phyloP scores from a whole-genome alignment of 2,113 vertebrate genomes.

The Phyllostomus discolor region DNA sequence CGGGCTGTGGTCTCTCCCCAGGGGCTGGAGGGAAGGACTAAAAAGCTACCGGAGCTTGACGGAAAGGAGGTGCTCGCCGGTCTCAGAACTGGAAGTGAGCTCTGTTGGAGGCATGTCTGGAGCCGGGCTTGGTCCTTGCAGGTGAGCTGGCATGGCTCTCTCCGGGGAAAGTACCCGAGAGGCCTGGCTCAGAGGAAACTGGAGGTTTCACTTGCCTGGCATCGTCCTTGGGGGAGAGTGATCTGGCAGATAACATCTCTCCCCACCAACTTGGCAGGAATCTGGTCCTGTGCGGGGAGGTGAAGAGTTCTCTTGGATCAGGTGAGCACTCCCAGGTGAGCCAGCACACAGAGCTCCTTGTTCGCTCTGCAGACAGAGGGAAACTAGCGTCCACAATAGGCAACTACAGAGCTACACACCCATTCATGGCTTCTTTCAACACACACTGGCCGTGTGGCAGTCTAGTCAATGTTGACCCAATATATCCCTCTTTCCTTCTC shows the following conservation, averaged over 20 bases:
- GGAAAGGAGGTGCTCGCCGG: conserved; percentile 40
- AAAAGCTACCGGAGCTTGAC: conserved; percentile 28
- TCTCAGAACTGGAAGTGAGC: conserved; percentile 30
- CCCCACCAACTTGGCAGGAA: not conserved
- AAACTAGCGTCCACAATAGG: not conserved
- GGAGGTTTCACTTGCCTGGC: not conserved
- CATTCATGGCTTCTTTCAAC: not conserved
- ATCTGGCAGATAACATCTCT: not conserved
- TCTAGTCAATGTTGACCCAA: accelerated
- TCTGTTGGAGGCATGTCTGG: not conserved
- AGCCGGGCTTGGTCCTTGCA: conserved; percentile 5
- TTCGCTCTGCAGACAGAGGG: not conserved
- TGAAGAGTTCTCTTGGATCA: not conserved
- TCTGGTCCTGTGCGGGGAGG: not conserved
- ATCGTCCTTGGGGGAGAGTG: not conserved
- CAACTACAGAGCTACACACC: too few species aligned
- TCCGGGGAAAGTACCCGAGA: not conserved
- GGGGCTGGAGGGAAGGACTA: not conserved
- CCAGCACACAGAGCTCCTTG: not conserved
- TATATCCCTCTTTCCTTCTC: not conserved
- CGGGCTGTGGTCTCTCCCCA: not conserved
- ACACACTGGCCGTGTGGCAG: accelerated
- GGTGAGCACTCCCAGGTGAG: not conserved
- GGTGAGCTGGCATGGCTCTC: not conserved
- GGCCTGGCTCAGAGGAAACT: not conserved